Percentiles rank a stretch among this genome's conserved stretches.
Conservation (phyloP, 2,888 invertebrate genomes). For the Eurytoma californica region DNA sequence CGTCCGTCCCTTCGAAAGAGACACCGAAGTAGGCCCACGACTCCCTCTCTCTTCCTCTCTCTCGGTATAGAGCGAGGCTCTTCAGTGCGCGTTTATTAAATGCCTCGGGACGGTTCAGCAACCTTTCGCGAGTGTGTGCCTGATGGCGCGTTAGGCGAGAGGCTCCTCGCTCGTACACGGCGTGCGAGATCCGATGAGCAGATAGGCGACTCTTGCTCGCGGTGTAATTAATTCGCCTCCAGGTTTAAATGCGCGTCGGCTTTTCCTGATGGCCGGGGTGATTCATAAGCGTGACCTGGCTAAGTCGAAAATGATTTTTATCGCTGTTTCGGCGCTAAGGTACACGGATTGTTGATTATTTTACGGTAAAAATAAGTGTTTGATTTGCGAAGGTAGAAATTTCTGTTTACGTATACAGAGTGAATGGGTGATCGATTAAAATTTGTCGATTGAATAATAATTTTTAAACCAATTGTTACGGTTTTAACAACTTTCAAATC, state of each 20-base stretch:
- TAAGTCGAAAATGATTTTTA: too few relatives aligned
- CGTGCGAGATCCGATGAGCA: neutral
- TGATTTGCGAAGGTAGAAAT: too few relatives aligned
- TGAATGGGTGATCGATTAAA: too few relatives aligned
- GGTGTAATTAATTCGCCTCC: slow-evolving; percentile 13
- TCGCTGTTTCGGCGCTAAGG: too few relatives aligned
- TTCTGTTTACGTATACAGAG: too few relatives aligned
- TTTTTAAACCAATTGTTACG: too few relatives aligned
- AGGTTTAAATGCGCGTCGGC: neutral
- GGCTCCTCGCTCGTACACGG: neutral
- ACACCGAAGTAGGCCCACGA: too few relatives aligned
- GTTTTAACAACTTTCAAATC: too few relatives aligned
- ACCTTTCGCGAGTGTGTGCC: slow-evolving; percentile 21
- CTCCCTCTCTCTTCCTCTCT: neutral
- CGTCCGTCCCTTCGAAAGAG: too few relatives aligned
- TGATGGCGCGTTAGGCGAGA: neutral
- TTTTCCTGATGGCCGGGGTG: neutral
- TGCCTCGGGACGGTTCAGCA: slow-evolving; percentile 36
- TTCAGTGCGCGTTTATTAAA: slow-evolving; percentile 27
- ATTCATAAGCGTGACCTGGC: neutral
- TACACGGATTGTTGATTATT: too few relatives aligned
- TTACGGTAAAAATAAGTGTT: too few relatives aligned
- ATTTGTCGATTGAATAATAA: too few relatives aligned
- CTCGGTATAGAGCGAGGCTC: neutral
- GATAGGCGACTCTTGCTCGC: neutral